Evolutionary conservation across 2,888 invertebrate genomes (phyloP), one percentile per base, ranked within the genome.

Genomic region (Tenodera sinensis): DNA sequence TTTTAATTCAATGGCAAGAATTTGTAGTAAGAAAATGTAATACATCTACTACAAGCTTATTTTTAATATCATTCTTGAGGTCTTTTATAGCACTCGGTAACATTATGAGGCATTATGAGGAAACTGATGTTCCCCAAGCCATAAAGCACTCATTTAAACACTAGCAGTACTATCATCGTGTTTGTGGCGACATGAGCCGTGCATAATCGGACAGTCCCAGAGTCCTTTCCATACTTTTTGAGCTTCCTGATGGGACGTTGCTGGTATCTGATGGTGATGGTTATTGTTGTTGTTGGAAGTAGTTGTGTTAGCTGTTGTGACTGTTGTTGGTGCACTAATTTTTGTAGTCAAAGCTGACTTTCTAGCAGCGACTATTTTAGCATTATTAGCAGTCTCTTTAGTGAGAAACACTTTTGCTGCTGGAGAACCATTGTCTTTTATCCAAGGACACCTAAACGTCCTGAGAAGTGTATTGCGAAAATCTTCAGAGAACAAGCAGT

Each of bases 401-500:
- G 54, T 71, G 54, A 71, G 54, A 71, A 71, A 71, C 54, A 71
- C 54, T 71, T 71, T 71, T 71, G 54, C 25, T n/a, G 82, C 82
- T 6, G 83, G 14, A 2, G 83, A 81, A n/a, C 82, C 34, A 14
- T 28, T 28, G 14, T 20, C 28, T 15, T 15, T 27, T 15, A 91
- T 90, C 93, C 95, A 94, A 2, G 95, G 94, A 94, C 95, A 95
- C 90, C 94, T 94, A 90, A 96, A 93, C 25, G 96, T 96, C 54
- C 95, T 94, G 91, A 96, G 93, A 90, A 96, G 93, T 0, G 96
- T 97, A 92, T 95, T 95, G 81, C 97, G 95, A 93, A 97, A 97
- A 92, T 97, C 96, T 92, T 96, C 96, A 91, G 96, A 96, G 93
- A 97, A 96, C 90, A 96, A 94, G 92, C 96, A 97, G 93, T 97